These are phyloP conservation scores for Ondatra zibethicus DNA, from an alignment of 2,113 vertebrate species.

Conservation along the genomic window DNA sequence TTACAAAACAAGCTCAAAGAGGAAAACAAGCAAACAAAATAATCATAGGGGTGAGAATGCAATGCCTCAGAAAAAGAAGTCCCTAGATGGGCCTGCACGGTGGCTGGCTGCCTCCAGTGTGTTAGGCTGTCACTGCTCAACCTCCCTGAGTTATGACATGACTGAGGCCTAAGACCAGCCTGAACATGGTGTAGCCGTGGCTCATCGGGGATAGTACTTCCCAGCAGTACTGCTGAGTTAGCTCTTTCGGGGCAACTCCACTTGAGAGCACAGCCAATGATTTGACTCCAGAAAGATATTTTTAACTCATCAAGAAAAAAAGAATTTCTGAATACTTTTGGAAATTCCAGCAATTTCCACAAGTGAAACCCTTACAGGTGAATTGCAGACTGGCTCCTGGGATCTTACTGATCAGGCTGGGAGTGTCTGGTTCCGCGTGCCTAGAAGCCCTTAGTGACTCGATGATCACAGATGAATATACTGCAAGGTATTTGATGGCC, in stretches of 20 bases:
- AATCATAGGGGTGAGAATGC: neutral
- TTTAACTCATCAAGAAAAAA: conserved; percentile 22
- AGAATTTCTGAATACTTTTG: neutral
- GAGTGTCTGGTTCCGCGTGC: neutral
- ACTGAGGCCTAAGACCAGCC: neutral
- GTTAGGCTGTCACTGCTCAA: neutral
- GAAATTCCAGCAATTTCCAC: neutral
- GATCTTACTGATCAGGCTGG: neutral
- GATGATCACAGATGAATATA: neutral
- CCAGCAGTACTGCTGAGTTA: neutral
- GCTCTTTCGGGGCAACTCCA: neutral
- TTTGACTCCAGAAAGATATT: conserved; percentile 42
- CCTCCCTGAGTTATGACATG: neutral
- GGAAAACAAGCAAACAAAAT: neutral
- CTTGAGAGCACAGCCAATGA: conserved; percentile 22
- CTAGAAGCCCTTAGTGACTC: neutral
- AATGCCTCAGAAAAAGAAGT: neutral
- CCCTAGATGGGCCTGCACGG: neutral
- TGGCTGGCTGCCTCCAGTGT: neutral
- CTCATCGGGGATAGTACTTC: neutral
- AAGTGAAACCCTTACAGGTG: neutral
- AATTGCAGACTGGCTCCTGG: neutral
- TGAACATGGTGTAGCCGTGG: neutral
- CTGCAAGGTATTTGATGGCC: neutral
- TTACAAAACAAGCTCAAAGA: conserved; percentile 21